Evolutionary conservation across 2,113 vertebrate species (phyloP), one percentile per base, ranked within the genome.

Genomic region (Patagioenas fasciata): DNA sequence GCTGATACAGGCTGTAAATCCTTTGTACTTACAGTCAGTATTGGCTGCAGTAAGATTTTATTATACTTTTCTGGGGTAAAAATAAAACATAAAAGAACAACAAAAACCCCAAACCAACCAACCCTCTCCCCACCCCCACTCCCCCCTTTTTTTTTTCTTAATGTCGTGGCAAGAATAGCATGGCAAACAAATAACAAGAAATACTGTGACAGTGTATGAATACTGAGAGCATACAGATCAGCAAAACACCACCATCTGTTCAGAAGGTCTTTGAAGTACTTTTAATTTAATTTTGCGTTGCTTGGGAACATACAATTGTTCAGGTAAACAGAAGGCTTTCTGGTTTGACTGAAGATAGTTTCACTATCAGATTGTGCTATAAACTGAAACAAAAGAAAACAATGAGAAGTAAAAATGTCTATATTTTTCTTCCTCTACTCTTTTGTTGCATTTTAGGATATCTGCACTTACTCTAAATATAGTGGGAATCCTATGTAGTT

Each of bases 1-100:
- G 51, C 77, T 96, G 71, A 54, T 96, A 71, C n/a, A 65, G 91
- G 18, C 79, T 91, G 67, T 97, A 97, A 97, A 94, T 98, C 40
- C 54, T 94, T 86, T 95, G 78, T 75, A 75, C 38, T 96, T 97
- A 89, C 9, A 94, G 78, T 91, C 87, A 91, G 26, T 88, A 64
- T 34, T 95, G 57, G 48, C 71, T 62, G 57, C 62, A 81, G 26
- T 80, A 85, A 89, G 65, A 83, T 94, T 85, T 96, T 96, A 75
- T 47, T 47, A 47, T 47, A 47, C 44, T 57, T 95, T 25, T 80
- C 58, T 73, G 26, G 50, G 40, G 57, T 13, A 17, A 50, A n/a
- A 28, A 80, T 47, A 47, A 47, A 44, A 47, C 44, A 47, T 47
- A 19, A 47, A 81, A 17, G 15, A 47, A 17, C 24, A 40, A 80